Percentiles rank a stretch among this genome's conserved stretches.
Evolutionary conservation across 2,113 vertebrate genomes (phyloP).

Genomic region (Callionymus lyra): DNA sequence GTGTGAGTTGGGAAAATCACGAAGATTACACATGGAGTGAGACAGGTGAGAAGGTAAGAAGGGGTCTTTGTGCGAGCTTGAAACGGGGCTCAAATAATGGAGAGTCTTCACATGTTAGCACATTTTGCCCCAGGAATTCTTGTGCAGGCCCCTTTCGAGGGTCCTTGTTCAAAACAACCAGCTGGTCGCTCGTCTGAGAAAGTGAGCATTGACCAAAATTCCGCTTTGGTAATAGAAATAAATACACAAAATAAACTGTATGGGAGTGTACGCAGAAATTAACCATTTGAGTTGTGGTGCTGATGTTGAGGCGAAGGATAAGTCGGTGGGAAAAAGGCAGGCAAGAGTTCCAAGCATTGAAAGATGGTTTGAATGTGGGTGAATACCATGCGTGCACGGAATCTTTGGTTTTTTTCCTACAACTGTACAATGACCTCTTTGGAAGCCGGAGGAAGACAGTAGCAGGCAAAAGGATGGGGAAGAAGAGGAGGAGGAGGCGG

Average conservation of each 20-base stretch:
- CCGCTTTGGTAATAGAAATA: slow-evolving; percentile 34
- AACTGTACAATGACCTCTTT: slow-evolving; percentile 52
- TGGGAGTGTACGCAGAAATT: too few relatives aligned
- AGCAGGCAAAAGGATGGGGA: slow-evolving; percentile 30
- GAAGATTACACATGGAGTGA: slow-evolving; percentile 25
- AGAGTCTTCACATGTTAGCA: slow-evolving; percentile 84
- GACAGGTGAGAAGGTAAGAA: slow-evolving; percentile 11
- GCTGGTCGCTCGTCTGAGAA: slow-evolving; percentile 68
- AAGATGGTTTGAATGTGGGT: slow-evolving; percentile 34
- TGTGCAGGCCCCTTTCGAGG: slow-evolving; percentile 71
- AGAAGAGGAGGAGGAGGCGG: slow-evolving; percentile 20
- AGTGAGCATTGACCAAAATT: neutral
- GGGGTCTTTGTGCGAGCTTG: slow-evolving; percentile 9
- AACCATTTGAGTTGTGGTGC: slow-evolving; percentile 76
- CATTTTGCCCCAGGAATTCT: slow-evolving; percentile 73
- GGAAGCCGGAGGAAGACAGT: slow-evolving; percentile 33
- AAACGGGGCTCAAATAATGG: slow-evolving; percentile 65
- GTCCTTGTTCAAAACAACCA: slow-evolving; percentile 61
- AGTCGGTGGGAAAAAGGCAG: slow-evolving; percentile 17
- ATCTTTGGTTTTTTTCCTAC: slow-evolving; percentile 51
- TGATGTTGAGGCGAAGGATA: slow-evolving; percentile 40
- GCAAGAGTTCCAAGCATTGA: slow-evolving; percentile 31
- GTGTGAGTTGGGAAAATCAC: slow-evolving; percentile 9
- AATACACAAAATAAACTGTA: slow-evolving; percentile 56
- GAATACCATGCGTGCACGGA: slow-evolving; percentile 41